Evolutionary conservation across 1,140 invertebrate species (phyloP), one percentile per base, ranked within the genome.

Genomic region (Mesaphorura yosii): DNA sequence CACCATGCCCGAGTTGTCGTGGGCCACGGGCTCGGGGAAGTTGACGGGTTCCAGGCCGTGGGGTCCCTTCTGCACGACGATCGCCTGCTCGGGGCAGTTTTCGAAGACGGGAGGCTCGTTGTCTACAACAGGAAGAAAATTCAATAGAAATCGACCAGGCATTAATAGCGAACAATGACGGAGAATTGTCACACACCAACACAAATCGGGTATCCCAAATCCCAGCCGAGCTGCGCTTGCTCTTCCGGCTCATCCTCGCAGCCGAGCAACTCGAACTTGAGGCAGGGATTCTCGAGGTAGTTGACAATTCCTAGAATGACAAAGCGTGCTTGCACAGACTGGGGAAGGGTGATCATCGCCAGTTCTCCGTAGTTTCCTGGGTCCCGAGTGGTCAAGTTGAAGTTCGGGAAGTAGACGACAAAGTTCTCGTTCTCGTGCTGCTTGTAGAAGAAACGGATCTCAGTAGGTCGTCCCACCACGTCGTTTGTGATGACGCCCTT

Each of bases 361-460:
- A 96, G 69, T 74, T 94, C 90, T 46, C 89, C 89, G 67, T 89
- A 92, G 67, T 92, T 93, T 60, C 90, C 90, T 23, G 89, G 88
- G 68, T 92, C 88, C 56, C 87, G 74, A 78, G 88, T 89, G 0
- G 88, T 92, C 22, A 93, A 68, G 69, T 92, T 94, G 66, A 93
- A 93, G 64, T 94, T 93, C 14, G 91, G 90, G 74, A 92, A 94
- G 63, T 95, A 95, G 0, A 94, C 88, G 6, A 94, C 88, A 64
- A 93, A 95, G 64, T 94, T 93, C 67, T 94, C 90, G 60, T 72
- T 81, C 69, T 92, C 89, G 3, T 84, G 76, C 71, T 89, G 85
- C 71, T 96, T 96, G 68, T 96, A 96, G 75, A 96, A 96, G 71
- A 96, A 91, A 53, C 92, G 75, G 50, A 96, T 89, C 75, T 95